phyloP scores from a whole-genome alignment of 2,797 vertebrate genomes.

The Sebastes reedi region DNA sequence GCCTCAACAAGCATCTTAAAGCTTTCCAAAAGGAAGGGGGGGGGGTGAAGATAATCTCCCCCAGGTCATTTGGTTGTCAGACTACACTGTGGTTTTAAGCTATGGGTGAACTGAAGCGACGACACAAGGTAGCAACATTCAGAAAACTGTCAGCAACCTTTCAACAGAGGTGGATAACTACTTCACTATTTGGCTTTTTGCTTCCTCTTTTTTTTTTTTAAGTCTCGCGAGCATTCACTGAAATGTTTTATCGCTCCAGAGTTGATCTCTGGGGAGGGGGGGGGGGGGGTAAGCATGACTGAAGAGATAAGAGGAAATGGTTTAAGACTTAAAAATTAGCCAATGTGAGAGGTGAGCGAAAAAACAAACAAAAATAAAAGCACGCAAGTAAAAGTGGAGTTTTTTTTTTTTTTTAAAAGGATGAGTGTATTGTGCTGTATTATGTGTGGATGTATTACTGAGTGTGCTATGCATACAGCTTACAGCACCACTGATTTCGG shows the following conservation, averaged over 20 bases:
- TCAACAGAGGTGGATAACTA: constrained; percentile 66
- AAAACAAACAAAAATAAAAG: constrained; percentile 8
- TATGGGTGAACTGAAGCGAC: constrained; percentile 68
- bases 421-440: constrained; percentile 79
- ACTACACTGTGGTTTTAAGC: constrained; percentile 77
- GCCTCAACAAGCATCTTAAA: constrained; percentile 82
- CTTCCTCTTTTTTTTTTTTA: constrained; percentile 59
- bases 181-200: constrained; percentile 78
- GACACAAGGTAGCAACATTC: constrained; percentile 67
- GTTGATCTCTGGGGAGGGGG: constrained; percentile 16
- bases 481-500: constrained; percentile 79
- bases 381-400: constrained; percentile 23
- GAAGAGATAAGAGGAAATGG: constrained; percentile 45
- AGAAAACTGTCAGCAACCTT: constrained; percentile 62
- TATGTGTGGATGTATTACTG: constrained; percentile 74
- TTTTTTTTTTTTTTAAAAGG: constrained; percentile 33
- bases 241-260: constrained; percentile 59
- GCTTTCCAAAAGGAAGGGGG: constrained; percentile 69
- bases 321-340: constrained; percentile 69
- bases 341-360: constrained; percentile 47
- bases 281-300: neutral
- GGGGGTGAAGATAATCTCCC: constrained; percentile 54
- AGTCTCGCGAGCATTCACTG: constrained; percentile 52
- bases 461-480: constrained; percentile 77
- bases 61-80: constrained; percentile 82